A percentile compares a stretch with the other conserved stretches of the same genome.
These are phyloP conservation scores for Bujurquina vittata DNA, from an alignment of 2,113 vertebrate species.

Conservation along the genomic window DNA sequence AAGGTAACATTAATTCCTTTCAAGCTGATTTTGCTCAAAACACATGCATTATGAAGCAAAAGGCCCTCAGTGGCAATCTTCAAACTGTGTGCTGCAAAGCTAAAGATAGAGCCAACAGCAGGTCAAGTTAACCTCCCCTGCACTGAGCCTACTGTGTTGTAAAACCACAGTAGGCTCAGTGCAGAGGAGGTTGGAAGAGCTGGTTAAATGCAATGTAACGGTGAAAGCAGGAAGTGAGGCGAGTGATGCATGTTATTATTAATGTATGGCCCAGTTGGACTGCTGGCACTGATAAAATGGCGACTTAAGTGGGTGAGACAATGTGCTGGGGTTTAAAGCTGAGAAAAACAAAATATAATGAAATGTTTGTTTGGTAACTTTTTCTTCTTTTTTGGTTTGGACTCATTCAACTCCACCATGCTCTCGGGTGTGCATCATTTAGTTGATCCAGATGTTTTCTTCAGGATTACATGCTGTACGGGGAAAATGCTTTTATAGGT, in stretches of 20 bases:
- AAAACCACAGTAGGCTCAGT: constrained; percentile 26
- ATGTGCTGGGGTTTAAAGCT: not conserved
- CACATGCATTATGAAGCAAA: constrained; percentile 63
- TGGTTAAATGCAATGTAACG: constrained; percentile 7
- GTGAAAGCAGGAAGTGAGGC: not conserved
- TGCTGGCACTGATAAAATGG: not conserved
- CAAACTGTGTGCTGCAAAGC: constrained; percentile 41
- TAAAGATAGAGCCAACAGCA: constrained; percentile 56
- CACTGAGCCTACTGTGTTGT: constrained; percentile 24
- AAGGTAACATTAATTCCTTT: constrained; percentile 36
- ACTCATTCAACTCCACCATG: not conserved
- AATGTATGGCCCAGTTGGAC: constrained; percentile 8
- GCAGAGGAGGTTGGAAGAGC: not conserved
- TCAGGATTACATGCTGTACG: not conserved
- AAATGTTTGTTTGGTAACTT: not conserved
- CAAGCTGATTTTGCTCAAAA: constrained; percentile 48
- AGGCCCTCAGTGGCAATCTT: constrained; percentile 30
- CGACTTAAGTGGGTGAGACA: not conserved
- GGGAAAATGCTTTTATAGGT: not conserved
- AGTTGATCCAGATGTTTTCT: not conserved
- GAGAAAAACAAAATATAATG: not conserved
- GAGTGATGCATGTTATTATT: not conserved
- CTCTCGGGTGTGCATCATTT: not conserved
- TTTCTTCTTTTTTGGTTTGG: not conserved
- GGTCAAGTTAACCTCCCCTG: constrained; percentile 41